phyloP scores from a whole-genome alignment of 2,797 vertebrate species.

The Luscinia megarhynchos region DNA sequence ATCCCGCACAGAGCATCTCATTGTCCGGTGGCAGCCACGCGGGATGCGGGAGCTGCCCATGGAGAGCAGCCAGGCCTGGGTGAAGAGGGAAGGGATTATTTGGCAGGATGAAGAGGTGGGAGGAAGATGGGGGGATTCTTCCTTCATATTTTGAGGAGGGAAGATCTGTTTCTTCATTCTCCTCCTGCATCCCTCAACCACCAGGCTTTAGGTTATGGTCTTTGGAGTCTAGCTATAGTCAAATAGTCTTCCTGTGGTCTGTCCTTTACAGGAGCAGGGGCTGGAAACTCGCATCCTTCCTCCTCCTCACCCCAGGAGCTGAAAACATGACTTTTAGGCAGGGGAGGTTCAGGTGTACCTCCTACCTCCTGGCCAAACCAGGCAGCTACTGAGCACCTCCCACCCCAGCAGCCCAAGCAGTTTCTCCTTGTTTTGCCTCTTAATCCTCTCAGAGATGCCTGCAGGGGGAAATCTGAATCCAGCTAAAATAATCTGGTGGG shows the following conservation, averaged over 20 bases:
- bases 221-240: not conserved
- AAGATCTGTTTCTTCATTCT: not conserved
- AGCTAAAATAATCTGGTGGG: not conserved
- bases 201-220: not conserved
- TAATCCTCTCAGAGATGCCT: not conserved
- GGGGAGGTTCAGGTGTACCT: not conserved
- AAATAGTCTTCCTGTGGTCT: not conserved
- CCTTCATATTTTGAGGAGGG: fast-evolving
- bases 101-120: not conserved
- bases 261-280: not conserved
- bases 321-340: not conserved
- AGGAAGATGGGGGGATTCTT: not conserved
- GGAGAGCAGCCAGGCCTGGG: not conserved
- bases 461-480: not conserved
- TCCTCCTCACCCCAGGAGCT: not conserved
- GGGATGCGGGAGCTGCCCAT: not conserved
- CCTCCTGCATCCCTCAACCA: fast-evolving
- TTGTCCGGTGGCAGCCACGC: not conserved
- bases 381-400: not conserved
- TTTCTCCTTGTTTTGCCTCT: not conserved
- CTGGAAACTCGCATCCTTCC: not conserved
- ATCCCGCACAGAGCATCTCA: slow-evolving; percentile 51
- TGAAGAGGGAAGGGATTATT: not conserved
- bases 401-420: not conserved
- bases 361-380: fast-evolving